Evolutionary conservation across 2,113 vertebrate genomes (phyloP), one percentile per base, ranked within the genome.

Genomic region (Callipepla californica): DNA sequence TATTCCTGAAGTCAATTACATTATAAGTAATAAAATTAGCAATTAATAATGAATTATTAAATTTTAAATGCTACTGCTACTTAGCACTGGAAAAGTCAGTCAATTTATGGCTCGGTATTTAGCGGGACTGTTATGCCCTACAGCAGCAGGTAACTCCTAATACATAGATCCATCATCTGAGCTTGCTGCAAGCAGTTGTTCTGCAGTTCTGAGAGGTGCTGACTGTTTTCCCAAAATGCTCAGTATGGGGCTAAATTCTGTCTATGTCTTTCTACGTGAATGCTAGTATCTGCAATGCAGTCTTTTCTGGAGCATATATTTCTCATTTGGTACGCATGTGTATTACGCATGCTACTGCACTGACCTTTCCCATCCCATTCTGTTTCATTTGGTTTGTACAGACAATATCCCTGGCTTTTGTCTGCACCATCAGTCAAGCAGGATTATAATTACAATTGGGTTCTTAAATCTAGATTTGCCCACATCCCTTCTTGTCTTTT

Each of bases 41-140:
- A 94, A 84, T 96, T 89, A 96, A 85, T 84, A 81, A 85, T 92
- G 55, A 96, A 94, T 93, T 92, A 95, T 84, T 95, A 87, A 89
- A 91, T 92, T 47, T 85, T 90, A 92, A 95, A 83, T 86, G 70
- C 53, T 84, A 42, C 55, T 34, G 38, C 2, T 21, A 74, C 78
- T 85, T 87, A 74, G 28, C 32, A 32, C 58, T 86, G 79, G 67
- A 95, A 94, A 92, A 92, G 85, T 84, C 84, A 89, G 85, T 84
- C 84, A 89, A 67, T 93, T 89, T 91, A 57, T 76, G 63, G 22
- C 50, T 87, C 55, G 0, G 4, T 81, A 78, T 80, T 90, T 93
- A 92, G 72, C 4, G 18, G 62, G 47, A 58, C 28, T 75, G 72
- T 74, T 94, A 75, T 94, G 70, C 81, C 90, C 75, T 87, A 22